These are phyloP conservation scores for Synanthedon andrenaeformis DNA, from an alignment of 2,888 invertebrate genomes.

Conservation along the genomic window DNA sequence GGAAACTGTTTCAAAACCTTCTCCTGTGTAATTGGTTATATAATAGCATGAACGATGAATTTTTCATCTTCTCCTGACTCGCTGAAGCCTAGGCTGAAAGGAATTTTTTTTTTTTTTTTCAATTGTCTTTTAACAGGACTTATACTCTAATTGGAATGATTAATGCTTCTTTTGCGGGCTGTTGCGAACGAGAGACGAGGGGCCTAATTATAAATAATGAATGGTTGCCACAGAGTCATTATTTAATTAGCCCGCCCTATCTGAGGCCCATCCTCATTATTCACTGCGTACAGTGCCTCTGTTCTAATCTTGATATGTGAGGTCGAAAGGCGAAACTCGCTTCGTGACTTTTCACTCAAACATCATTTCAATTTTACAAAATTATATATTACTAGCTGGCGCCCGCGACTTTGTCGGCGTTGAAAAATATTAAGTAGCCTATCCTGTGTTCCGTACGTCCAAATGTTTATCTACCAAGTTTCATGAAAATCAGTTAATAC, in stretches of 20 bases:
- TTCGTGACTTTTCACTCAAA: not conserved
- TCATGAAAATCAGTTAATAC: too few relatives aligned
- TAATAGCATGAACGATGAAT: too few relatives aligned
- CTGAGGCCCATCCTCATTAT: conserved; percentile 11
- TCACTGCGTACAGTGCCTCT: conserved; percentile 1
- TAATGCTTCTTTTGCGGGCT: conserved; percentile 30
- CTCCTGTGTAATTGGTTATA: too few relatives aligned
- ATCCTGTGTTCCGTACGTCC: too few relatives aligned
- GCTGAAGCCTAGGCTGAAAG: too few relatives aligned
- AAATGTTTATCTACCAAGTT: too few relatives aligned
- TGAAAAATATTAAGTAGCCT: too few relatives aligned
- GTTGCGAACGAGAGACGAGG: conserved; percentile 19
- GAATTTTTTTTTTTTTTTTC: not conserved
- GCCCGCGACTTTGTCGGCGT: too few relatives aligned
- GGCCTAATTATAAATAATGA: conserved; percentile 55
- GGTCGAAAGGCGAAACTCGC: not conserved
- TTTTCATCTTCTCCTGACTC: too few relatives aligned
- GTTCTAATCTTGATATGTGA: not conserved
- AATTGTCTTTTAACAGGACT: conserved; percentile 10
- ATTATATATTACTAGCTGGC: too few relatives aligned
- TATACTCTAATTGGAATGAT: conserved; percentile 40
- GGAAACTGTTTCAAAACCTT: too few relatives aligned
- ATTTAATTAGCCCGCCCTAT: conserved; percentile 13
- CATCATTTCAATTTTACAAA: too few relatives aligned
- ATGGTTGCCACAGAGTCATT: conserved; percentile 15